Evolutionary conservation across 2,888 invertebrate genomes (phyloP), one percentile per base, ranked within the genome.

Genomic region (Tetragnatha montana): DNA sequence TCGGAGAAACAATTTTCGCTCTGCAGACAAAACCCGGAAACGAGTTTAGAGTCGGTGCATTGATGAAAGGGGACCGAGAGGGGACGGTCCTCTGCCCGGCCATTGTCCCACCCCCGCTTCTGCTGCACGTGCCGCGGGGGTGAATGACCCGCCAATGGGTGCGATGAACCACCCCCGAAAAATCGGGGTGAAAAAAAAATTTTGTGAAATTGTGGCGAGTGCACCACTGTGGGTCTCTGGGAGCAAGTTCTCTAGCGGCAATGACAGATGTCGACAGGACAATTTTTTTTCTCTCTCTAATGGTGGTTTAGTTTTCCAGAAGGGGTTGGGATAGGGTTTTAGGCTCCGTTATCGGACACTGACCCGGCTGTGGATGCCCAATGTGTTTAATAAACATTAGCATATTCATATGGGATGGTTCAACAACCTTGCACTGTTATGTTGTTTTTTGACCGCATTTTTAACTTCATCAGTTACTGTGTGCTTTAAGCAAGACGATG

Each of bases 31-130:
- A 51, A 85, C 22, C 35, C 71, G 79, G 73, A 85, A 73, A 71
- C 71, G 60, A 70, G 71, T 22, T 71, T 79, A n/a, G 69, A 85
- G 50, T 76, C 22, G 17, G 22, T 70, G 79, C 35, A 71, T 76
- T 84, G 50, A 35, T 35, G 35, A 69, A 69, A 47, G 49, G 60
- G 75, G 70, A 14, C 17, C 17, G 51, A 8, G 70, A 21, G 68
- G 35, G 21, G 71, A 35, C 35, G 81, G 68, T 68, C 74, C 86
- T n/a, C 50, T 69, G 71, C 75, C 50, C 70, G 81, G 81, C 87
- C 70, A 88, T 88, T 88, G 87, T 88, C 60, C 68, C 89, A 81
- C 85, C 89, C 89, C 89, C 89, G 49, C 89, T 85, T 89, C 89
- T 89, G 89, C 89, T 81, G 60, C 85, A 85, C 85, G 85, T 85